Evolutionary conservation across 2,113 vertebrate species (phyloP), one percentile per base, ranked within the genome.

Genomic region (Cinclus cinclus): DNA sequence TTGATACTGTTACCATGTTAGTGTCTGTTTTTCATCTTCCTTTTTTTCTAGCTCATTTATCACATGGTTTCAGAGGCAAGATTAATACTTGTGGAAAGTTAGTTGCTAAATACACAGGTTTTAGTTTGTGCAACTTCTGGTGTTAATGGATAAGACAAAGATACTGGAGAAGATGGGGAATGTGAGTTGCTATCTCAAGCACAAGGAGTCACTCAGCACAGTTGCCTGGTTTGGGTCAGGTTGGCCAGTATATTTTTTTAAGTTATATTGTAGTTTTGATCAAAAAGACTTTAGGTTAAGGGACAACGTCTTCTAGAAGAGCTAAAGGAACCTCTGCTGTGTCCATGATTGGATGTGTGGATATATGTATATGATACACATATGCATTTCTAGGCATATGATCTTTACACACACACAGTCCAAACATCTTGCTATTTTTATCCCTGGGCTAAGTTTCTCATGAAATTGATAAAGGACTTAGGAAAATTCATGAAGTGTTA

Each of bases 381-480:
- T 15, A 44, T 0, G 0, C 33, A 15, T 52, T n/a, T 39, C 17
- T 78, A 15, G 33, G 18, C 5, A 5, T 56, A 0, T n/a, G 22
- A 24, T 82, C 9, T 21, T 53, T 58, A 49, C 12, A 35, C 31
- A 10, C 28, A 9, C 1, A 2, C 6, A 13, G 9, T 52, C 14
- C 22, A 30, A 28, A 30, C 13, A 44, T 31, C 42, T 71, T 4
- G 4, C 3, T 50, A 8, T 13, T 74, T 89, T 39, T 56, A 30
- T 59, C 47, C 31, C 9, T 2, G 3, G 50, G 28, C 37, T 14
- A 46, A 55, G 3, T 46, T 67, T 55, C 16, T n/a, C 6, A 5
- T 39, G 10, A 58, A 82, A 42, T 33, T 60, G 7, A 11, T 46
- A 16, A 47, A 55, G 33, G 9, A 60, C 23, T 71, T 88, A 1